phyloP scores from a whole-genome alignment of 1,140 invertebrate species.

The Portunus trituberculatus region DNA sequence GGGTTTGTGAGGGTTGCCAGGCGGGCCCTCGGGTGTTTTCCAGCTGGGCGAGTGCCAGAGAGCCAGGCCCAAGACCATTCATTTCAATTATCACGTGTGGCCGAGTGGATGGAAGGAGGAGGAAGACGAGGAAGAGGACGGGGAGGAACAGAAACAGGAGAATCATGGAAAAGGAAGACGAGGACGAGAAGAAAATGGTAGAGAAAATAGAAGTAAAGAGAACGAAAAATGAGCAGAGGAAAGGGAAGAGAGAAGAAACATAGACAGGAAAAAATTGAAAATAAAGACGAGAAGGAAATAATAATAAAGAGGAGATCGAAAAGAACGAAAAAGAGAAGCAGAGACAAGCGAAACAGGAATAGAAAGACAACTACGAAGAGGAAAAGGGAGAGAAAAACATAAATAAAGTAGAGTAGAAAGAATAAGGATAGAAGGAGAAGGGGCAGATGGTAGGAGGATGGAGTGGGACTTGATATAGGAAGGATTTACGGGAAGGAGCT shows the following conservation, averaged over 20 bases:
- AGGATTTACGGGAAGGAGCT: not conserved
- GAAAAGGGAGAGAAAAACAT: not conserved
- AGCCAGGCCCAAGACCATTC: conserved; percentile 42
- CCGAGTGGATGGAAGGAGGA: conserved; percentile 29
- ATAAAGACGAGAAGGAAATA: no score
- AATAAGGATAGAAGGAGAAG: not conserved
- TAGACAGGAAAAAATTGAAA: no score
- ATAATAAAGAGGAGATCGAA: not conserved
- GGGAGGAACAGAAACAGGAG: not conserved
- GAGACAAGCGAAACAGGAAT: not conserved
- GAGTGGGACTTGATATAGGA: not conserved
- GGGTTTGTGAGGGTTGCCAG: conserved; percentile 21
- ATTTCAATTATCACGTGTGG: conserved; percentile 63
- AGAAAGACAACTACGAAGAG: not conserved
- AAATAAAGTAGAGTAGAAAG: not conserved
- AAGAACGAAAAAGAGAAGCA: not conserved
- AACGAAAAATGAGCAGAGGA: not conserved
- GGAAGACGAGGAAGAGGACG: not conserved
- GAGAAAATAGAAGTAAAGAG: not conserved
- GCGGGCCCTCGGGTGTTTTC: conserved; percentile 40
- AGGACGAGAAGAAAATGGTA: no score
- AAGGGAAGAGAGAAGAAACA: no score
- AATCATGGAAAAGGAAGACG: no score
- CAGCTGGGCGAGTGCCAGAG: conserved; percentile 48
- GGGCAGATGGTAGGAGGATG: not conserved